Conservation (phyloP, 2,888 invertebrate species). For the Cheilosia variabilis region DNA sequence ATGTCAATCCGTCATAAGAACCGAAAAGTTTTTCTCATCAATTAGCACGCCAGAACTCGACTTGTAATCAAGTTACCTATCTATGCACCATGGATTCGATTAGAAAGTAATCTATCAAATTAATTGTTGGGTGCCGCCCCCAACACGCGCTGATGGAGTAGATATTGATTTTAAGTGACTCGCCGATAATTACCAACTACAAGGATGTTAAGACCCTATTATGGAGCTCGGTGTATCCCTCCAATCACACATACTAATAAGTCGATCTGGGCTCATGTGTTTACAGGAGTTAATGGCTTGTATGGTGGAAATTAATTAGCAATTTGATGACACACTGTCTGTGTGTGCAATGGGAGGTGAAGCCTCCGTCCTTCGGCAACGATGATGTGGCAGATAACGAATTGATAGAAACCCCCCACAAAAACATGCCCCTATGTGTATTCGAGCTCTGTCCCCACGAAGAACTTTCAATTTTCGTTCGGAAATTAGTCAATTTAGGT, state of each 20-base stretch:
- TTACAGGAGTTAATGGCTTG: conserved; percentile 3
- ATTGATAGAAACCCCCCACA: conserved; percentile 7
- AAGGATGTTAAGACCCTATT: background rate
- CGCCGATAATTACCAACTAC: conserved; percentile 26
- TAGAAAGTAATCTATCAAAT: conserved; percentile 56
- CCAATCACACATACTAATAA: background rate
- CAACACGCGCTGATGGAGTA: background rate
- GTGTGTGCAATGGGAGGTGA: background rate
- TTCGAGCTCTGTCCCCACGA: conserved; percentile 1
- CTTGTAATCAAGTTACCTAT: conserved; percentile 12
- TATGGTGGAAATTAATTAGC: conserved; percentile 41
- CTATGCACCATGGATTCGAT: conserved; percentile 18
- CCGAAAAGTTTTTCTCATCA: conserved; percentile 13
- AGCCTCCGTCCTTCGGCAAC: background rate
- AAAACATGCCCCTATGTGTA: background rate
- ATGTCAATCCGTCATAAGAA: conserved; percentile 11
- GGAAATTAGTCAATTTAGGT: conserved; percentile 60
- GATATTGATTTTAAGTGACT: conserved; percentile 36
- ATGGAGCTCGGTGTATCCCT: background rate
- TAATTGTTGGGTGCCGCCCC: background rate
- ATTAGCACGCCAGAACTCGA: background rate
- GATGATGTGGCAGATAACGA: conserved; percentile 24
- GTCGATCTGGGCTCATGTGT: background rate
- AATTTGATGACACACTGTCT: conserved; percentile 30
- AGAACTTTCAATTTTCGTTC: conserved; percentile 40